A percentile compares a stretch with the other conserved stretches of the same genome.
Evolutionary conservation across 2,113 vertebrate species (phyloP).

Genomic region (Polypterus senegalus): DNA sequence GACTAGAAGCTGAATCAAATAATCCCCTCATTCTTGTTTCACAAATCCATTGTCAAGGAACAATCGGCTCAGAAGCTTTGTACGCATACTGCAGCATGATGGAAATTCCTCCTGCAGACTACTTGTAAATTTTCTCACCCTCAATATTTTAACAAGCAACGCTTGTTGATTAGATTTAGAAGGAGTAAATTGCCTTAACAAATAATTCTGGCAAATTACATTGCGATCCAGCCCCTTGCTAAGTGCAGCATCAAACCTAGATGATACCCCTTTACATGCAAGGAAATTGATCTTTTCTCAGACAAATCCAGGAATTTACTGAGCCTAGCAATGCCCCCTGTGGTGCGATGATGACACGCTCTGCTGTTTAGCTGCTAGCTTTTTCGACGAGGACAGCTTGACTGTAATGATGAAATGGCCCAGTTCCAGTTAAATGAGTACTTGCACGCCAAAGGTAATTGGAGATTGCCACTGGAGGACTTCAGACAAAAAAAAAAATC

Average conservation of each 20-base stretch:
- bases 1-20: constrained; percentile 56
- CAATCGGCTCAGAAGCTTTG: constrained; percentile 39
- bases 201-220: constrained; percentile 31
- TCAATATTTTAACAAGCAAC: constrained; percentile 20
- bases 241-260: constrained; percentile 10
- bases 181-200: constrained; percentile 28
- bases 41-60: constrained; percentile 36
- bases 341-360: constrained; percentile 31
- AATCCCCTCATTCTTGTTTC: constrained; percentile 46
- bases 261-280: constrained; percentile 39
- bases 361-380: constrained; percentile 27
- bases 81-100: neutral
- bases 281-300: constrained; percentile 31
- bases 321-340: constrained; percentile 26
- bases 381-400: constrained; percentile 26
- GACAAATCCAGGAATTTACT: constrained; percentile 37
- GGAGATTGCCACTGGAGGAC: constrained; percentile 39
- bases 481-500: constrained; percentile 16
- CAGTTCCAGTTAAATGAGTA: constrained; percentile 40
- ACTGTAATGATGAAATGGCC: constrained; percentile 41
- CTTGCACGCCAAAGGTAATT: constrained; percentile 41
- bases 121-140: constrained; percentile 20
- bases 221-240: constrained; percentile 9
- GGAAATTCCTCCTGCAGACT: constrained; percentile 29
- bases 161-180: constrained; percentile 30